Evolutionary conservation across 2,113 vertebrate species (phyloP).

Genomic region (Delphinapterus leucas): DNA sequence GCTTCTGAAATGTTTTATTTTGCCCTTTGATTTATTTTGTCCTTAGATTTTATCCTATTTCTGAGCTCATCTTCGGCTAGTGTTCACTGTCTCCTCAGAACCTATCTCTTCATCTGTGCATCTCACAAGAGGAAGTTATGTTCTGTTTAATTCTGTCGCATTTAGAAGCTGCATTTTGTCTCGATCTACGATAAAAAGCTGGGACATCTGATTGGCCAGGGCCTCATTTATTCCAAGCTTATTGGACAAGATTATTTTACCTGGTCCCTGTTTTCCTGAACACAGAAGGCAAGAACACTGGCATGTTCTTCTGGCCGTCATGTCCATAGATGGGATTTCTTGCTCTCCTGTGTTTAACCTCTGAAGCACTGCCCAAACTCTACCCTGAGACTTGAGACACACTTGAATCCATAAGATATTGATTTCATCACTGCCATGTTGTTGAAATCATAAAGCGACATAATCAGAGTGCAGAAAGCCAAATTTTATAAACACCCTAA

Average conservation of each 20-base stretch:
- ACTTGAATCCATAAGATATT: constrained; percentile 35
- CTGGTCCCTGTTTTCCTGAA: not conserved
- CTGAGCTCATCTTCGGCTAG: not conserved
- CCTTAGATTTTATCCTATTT: not conserved
- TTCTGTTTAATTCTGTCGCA: not conserved
- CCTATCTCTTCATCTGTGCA: not conserved
- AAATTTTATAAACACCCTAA: constrained; percentile 87
- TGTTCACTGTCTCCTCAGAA: not conserved
- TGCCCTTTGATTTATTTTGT: not conserved
- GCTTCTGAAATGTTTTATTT: not conserved
- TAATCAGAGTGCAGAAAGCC: constrained; percentile 78
- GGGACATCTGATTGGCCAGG: accelerated
- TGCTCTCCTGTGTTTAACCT: not conserved
- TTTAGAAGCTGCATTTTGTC: not conserved
- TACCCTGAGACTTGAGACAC: constrained; percentile 17
- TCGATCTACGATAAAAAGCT: not conserved
- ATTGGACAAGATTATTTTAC: not conserved
- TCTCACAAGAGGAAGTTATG: not conserved
- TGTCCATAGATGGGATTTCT: not conserved
- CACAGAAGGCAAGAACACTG: not conserved
- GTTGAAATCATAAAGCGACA: constrained; percentile 80
- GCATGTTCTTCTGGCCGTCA: too few relatives aligned
- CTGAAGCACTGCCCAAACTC: not conserved
- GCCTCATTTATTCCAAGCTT: not conserved
- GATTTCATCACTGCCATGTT: constrained; percentile 66